Evolutionary conservation across 2,797 vertebrate genomes (phyloP).

Genomic region (Furcifer pardalis): DNA sequence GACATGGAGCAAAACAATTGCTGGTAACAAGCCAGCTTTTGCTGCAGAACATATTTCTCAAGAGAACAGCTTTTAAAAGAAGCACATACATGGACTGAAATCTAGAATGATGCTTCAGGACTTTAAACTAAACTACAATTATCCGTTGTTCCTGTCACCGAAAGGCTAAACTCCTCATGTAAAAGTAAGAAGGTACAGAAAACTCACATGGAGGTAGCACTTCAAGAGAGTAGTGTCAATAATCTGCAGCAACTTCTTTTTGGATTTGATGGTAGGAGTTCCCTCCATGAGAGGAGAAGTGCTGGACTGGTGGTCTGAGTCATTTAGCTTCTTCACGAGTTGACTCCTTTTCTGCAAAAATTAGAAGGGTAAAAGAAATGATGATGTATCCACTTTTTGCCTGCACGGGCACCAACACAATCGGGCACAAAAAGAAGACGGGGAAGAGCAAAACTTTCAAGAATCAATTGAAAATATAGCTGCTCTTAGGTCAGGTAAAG

Average conservation of each 20-base stretch:
- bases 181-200: rapidly evolving
- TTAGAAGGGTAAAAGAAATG: not conserved
- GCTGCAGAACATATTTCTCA: not conserved
- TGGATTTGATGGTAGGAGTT: constrained; percentile 96
- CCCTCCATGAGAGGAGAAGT: constrained; percentile 97
- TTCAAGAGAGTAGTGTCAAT: constrained; percentile 97
- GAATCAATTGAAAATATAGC: no score
- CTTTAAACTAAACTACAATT: not conserved
- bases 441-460: no score
- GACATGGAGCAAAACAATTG: not conserved
- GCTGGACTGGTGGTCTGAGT: constrained; percentile 90
- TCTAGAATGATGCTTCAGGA: not conserved
- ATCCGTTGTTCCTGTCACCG: not conserved
- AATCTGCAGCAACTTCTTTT: constrained; percentile 96
- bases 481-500: no score
- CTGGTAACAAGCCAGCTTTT: not conserved
- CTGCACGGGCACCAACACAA: not conserved
- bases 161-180: not conserved
- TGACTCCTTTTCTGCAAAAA: constrained; percentile 91
- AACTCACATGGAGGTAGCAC: constrained; percentile 95
- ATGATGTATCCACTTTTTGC: not conserved
- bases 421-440: no score
- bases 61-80: not conserved
- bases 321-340: constrained; percentile 94
- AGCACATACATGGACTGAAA: not conserved